Base-by-base conservation (phyloP, 2,113 vertebrate genomes). In the Burhinus oedicnemus region DNA sequence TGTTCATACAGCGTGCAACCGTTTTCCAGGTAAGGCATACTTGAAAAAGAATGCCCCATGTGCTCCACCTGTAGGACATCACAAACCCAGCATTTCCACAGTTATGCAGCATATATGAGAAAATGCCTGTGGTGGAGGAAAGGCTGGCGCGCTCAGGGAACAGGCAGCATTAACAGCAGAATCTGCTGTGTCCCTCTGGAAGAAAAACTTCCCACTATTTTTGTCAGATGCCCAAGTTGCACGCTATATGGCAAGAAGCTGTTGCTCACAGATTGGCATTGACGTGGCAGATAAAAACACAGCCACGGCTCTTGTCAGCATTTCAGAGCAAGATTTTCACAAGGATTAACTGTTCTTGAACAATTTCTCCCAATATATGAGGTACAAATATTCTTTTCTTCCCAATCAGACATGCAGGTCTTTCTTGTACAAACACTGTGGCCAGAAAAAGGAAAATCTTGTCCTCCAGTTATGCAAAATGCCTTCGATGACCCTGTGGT, bases 301-400 rank as follows among this genome's bases (percentile, higher is more conserved):
- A 87, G 94, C 74, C 82, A 49, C 71, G 18, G 57, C 84, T 75
- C 80, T 18, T 79, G 91, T 88, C 91, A 83, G 89, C 70, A 11
- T 57, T 90, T 71, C 92, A 61, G 58, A 70, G 75, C 77, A 69
- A 83, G 82, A 40, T 82, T 97, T 97, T 91, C 91, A 68, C 81
- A 93, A 95, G 95, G 95, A 95, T 96, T 97, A 95, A 74, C 66
- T 92, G 91, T 95, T 96, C 94, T 83, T 90, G 66, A 93, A 83
- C 69, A 60, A 77, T 92, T 90, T 95, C 51, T 87, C 90, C 90
- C 61, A 60, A 83, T 57, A 82, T 36, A 40, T 30, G 66, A 80
- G 58, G 82, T 65, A 95, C 84, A 96, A 96, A 96, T 92, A 94
- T 44, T 74, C 62, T 93, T 90, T 91, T 96, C 83, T 97, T 94